These are phyloP conservation scores for Enhydra lutris DNA, from an alignment of 2,113 vertebrate genomes.

Conservation along the genomic window DNA sequence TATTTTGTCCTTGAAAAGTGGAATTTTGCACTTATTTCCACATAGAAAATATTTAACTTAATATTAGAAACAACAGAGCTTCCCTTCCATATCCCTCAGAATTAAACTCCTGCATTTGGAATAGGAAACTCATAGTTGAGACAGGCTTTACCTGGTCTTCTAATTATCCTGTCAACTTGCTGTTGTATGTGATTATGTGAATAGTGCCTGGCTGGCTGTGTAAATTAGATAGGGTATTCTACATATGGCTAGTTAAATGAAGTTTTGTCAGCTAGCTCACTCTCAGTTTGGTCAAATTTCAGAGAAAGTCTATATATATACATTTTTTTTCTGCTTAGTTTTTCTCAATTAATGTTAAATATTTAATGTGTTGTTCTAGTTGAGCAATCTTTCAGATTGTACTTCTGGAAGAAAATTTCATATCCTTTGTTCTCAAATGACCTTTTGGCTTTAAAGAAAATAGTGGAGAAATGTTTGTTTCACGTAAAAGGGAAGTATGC, in stretches of 20 bases:
- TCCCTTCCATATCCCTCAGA: background rate
- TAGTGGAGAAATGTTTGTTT: background rate
- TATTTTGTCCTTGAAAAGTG: slow-evolving; percentile 42
- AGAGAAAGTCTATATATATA: slow-evolving; percentile 52
- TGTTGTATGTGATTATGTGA: slow-evolving; percentile 76
- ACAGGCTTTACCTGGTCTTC: slow-evolving; percentile 71
- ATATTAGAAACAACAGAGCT: slow-evolving; percentile 40
- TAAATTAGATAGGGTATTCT: slow-evolving; percentile 74
- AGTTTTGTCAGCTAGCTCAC: slow-evolving; percentile 69
- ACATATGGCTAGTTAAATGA: slow-evolving; percentile 69
- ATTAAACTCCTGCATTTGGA: slow-evolving; percentile 74
- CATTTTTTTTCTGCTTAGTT: slow-evolving; percentile 9
- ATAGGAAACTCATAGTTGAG: slow-evolving; percentile 63
- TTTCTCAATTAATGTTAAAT: slow-evolving; percentile 66
- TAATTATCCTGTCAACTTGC: slow-evolving; percentile 76
- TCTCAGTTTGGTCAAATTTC: slow-evolving; percentile 68
- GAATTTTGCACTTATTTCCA: background rate
- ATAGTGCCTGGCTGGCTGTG: slow-evolving; percentile 70
- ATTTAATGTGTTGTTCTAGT: slow-evolving; percentile 70
- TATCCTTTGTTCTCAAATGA: slow-evolving; percentile 43
- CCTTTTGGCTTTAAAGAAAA: slow-evolving; percentile 29
- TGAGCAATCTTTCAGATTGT: slow-evolving; percentile 64
- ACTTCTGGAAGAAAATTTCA: slow-evolving; percentile 68
- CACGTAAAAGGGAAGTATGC: background rate
- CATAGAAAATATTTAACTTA: slow-evolving; percentile 31